Base-by-base conservation (phyloP, 1,140 invertebrate species). In the Macrocentrus cingulum region DNA sequence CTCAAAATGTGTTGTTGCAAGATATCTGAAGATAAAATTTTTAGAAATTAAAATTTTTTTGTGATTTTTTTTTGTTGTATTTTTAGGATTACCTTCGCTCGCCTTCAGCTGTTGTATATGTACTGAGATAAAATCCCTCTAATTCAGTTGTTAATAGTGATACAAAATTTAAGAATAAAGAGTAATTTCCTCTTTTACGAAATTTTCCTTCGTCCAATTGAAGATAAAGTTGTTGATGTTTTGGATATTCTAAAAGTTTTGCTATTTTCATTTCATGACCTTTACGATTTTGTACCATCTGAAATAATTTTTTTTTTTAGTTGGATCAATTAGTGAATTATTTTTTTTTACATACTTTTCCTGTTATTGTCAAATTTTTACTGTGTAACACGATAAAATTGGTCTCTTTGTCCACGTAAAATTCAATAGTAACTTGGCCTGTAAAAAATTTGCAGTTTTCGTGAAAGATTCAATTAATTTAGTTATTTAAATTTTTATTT, bases 1-100 rank as follows among this genome's bases (percentile, higher is more conserved):
- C 75, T 98, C 92, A 71, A 99, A 99, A 70, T 98, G 92, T 1
- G 96, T 98, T 2, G 95, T 91, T 0, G 94, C 94, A 51, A 98
- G 83, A 68, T 90, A 89, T 72, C n/a, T n/a, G n/a, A n/a, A n/a
- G n/a, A n/a, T n/a, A n/a, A n/a, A n/a, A n/a, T n/a, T n/a, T n/a
- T n/a, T n/a, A n/a, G n/a, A n/a, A n/a, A n/a, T n/a, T n/a, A n/a
- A n/a, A n/a, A n/a, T n/a, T n/a, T n/a, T n/a, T n/a, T n/a, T n/a
- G n/a, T n/a, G n/a, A n/a, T n/a, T n/a, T n/a, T n/a, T n/a, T n/a
- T n/a, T n/a, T n/a, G n/a, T n/a, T n/a, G n/a, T n/a, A n/a, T n/a
- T n/a, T n/a, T n/a, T n/a, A n/a, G n/a, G n/a, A n/a, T n/a, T n/a
- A n/a, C n/a, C 94, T 90, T 77, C 86, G 88, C 66, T 91, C 84